Percentiles rank a stretch among this genome's conserved stretches.
phyloP scores from a whole-genome alignment of 2,113 vertebrate genomes.

The Xiphophorus hellerii region DNA sequence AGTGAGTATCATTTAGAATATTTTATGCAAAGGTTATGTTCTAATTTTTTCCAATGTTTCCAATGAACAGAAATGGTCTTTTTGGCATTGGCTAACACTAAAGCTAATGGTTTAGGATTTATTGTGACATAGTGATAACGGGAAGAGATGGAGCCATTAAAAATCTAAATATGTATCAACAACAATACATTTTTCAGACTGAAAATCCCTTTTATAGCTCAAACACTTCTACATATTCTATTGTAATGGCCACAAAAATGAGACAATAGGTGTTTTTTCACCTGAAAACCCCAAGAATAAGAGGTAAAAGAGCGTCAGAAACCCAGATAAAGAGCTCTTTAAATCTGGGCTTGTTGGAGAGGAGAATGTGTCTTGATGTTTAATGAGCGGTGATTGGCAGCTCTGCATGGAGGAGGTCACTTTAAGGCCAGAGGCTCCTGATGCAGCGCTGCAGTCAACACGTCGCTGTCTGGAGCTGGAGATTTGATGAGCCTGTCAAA shows the following conservation, averaged over 20 bases:
- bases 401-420: conserved; percentile 39
- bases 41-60: too few species aligned
- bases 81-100: too few species aligned
- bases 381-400: conserved; percentile 52
- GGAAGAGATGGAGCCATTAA: too few species aligned
- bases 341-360: background rate
- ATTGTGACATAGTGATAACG: too few species aligned
- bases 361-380: conserved; percentile 5
- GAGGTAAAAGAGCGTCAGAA: background rate
- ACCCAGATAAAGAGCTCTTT: conserved; percentile 8
- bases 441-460: conserved; percentile 23
- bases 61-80: too few species aligned
- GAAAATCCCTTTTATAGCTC: too few species aligned
- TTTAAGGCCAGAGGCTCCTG: conserved; percentile 32
- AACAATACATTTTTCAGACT: too few species aligned
- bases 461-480: conserved; percentile 6
- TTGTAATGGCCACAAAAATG: conserved; percentile 2
- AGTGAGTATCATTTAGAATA: too few species aligned
- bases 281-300: background rate
- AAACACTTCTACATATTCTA: too few species aligned
- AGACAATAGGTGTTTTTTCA: conserved; percentile 5
- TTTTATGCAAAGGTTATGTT: too few species aligned
- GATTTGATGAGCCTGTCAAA: conserved; percentile 52
- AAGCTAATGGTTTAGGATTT: too few species aligned
- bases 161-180: too few species aligned